Percentiles rank a stretch among this genome's conserved stretches.
These are phyloP conservation scores for Clostera curtula DNA, from an alignment of 2,888 invertebrate species.

Conservation along the genomic window DNA sequence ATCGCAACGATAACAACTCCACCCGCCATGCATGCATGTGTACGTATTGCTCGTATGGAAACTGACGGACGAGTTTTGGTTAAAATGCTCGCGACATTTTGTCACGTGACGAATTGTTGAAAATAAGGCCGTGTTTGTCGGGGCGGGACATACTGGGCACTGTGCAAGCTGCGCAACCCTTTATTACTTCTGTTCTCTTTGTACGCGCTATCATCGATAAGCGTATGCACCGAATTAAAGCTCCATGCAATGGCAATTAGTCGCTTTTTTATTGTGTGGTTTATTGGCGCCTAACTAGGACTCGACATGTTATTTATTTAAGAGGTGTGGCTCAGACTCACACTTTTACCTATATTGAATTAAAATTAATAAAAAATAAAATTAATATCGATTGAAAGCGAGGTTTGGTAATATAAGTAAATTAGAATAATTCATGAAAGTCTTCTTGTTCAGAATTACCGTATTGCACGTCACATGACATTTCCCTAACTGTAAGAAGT, in stretches of 20 bases:
- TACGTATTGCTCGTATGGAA: conserved; percentile 8
- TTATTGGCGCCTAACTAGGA: conserved; percentile 46
- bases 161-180: conserved; percentile 61
- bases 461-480: no score
- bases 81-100: conserved; percentile 17
- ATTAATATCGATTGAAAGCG: no score
- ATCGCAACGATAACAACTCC: conserved; percentile 34
- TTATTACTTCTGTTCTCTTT: conserved; percentile 66
- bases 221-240: conserved; percentile 62
- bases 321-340: not conserved
- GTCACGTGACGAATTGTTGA: conserved; percentile 14
- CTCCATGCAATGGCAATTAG: conserved; percentile 48
- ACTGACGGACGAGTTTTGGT: conserved; percentile 12
- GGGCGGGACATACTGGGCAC: conserved; percentile 24
- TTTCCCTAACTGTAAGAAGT: no score
- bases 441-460: no score
- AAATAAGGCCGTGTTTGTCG: conserved; percentile 20
- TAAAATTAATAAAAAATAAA: no score
- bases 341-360: no score
- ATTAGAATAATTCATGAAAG: no score
- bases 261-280: conserved; percentile 34
- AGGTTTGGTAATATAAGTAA: no score
- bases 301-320: conserved; percentile 15
- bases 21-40: conserved; percentile 6
- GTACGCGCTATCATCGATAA: conserved; percentile 53